Conservation (phyloP, 2,113 vertebrate genomes). For the Corydoras maculifer region DNA sequence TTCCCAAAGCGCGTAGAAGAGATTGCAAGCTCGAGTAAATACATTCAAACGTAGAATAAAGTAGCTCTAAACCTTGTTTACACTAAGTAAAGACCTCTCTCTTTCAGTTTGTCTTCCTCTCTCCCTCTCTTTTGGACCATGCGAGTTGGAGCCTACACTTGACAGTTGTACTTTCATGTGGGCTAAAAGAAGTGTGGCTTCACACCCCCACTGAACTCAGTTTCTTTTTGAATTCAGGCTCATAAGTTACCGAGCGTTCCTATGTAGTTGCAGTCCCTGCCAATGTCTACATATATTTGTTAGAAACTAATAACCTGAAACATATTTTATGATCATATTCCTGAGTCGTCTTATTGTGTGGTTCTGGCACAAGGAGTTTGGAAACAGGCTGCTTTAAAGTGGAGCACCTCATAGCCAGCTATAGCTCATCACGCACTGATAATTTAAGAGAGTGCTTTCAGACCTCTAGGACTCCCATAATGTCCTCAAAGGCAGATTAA, state of each 20-base stretch:
- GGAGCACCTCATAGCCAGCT: not conserved
- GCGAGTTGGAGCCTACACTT: constrained; percentile 51
- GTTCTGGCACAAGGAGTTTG: not conserved
- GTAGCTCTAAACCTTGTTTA: constrained; percentile 10
- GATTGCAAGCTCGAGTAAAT: not conserved
- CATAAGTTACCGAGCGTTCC: constrained; percentile 44
- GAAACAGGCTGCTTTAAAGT: not conserved
- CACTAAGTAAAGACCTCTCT: constrained; percentile 1
- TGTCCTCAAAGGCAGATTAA: no score
- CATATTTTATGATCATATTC: not conserved
- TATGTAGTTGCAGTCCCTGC: constrained; percentile 14
- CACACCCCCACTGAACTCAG: constrained; percentile 52
- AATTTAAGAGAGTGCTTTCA: not conserved
- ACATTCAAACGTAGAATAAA: not conserved
- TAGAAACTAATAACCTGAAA: constrained; percentile 11
- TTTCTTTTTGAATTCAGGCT: constrained; percentile 44
- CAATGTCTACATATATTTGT: constrained; percentile 23
- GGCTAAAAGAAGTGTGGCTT: constrained; percentile 60
- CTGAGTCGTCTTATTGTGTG: not conserved
- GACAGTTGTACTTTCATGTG: constrained; percentile 58
- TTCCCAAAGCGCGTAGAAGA: no score
- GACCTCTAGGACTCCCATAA: not conserved
- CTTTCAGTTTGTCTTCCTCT: constrained; percentile 14
- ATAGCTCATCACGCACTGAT: not conserved
- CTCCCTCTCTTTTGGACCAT: constrained; percentile 45